Base-by-base conservation (phyloP, 1,140 invertebrate species). In the Drosophila mauritiana region DNA sequence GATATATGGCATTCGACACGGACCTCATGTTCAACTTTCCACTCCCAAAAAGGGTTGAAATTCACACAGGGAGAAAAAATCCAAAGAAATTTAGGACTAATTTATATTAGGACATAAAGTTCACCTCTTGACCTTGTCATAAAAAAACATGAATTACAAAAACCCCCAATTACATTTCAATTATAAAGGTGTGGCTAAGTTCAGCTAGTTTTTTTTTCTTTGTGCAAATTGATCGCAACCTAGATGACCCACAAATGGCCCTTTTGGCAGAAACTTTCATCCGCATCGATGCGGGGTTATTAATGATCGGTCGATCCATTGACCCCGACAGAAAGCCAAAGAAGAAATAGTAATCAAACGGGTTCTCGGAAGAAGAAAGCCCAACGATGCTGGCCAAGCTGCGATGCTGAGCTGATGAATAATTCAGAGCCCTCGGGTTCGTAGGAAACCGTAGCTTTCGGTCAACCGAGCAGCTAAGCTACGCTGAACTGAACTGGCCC, bases 341-440 rank as follows among this genome's bases (percentile, higher is more conserved):
- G 15, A 43, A 43, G 17, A 17, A 43, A 17, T 43, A 43, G 4
- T 15, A 17, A 42, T 7, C 31, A 65, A 67, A 67, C 45, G 61
- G 36, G 64, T 68, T 65, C 45, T 45, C 8, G 27, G 27, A 56
- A 70, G 27, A 56, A 70, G 49, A 70, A 70, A 70, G 67, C 67
- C 63, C 43, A 11, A 4, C 27, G 42, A 20, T 17, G 42, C 42
- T 43, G 4, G 54, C 27, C 5, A 11, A 11, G 20, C 39, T 45
- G 17, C 13, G 46, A 48, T 48, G 46, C 20, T 25, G 11, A 13
- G 15, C 69, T 88, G 70, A 86, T 86, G 82, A 86, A 86, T 86
- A 88, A 86, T 86, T 88, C 82, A 86, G 20, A 22, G 51, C 13
- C 31, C 42, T 46, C 34, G 40, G 43, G 36, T 77, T 61, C 49